Conservation (phyloP, 2,888 invertebrate genomes). For the Hemistola chrysoprasaria region DNA sequence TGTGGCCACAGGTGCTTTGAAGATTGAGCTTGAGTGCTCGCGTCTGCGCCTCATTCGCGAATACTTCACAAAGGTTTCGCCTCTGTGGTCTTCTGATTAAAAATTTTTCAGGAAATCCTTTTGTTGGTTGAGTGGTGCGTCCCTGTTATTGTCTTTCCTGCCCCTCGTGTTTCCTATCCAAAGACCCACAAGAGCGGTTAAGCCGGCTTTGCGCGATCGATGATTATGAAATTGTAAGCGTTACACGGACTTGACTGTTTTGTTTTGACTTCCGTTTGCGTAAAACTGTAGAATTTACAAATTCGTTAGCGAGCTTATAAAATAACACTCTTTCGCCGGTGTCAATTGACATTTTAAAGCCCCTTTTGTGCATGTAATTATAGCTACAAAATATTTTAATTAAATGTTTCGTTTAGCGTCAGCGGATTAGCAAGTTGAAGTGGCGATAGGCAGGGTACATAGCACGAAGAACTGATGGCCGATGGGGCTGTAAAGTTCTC, state of each 20-base stretch:
- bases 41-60: conserved; percentile 8
- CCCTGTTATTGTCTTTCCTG: conserved; percentile 55
- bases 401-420: too few species aligned
- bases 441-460: too few species aligned
- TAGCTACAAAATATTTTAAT: too few species aligned
- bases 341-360: too few species aligned
- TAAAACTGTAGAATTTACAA: not conserved
- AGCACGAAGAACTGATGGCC: too few species aligned
- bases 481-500: too few species aligned
- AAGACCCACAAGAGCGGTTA: conserved; percentile 56
- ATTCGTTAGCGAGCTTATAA: too few species aligned
- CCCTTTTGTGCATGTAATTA: too few species aligned
- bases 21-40: conserved; percentile 15
- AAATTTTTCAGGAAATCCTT: conserved; percentile 57
- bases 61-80: too few species aligned
- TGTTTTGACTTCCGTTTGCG: conserved; percentile 1
- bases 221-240: conserved; percentile 47
- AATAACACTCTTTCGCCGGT: too few species aligned
- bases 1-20: conserved; percentile 40
- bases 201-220: conserved; percentile 66
- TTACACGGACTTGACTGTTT: conserved; percentile 34
- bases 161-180: conserved; percentile 41
- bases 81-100: conserved; percentile 40
- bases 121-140: conserved; percentile 53
- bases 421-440: too few species aligned